A percentile compares a stretch with the other conserved stretches of the same genome.
Conservation (phyloP, 1,140 invertebrate species). For the Pristionchus pacificus region DNA sequence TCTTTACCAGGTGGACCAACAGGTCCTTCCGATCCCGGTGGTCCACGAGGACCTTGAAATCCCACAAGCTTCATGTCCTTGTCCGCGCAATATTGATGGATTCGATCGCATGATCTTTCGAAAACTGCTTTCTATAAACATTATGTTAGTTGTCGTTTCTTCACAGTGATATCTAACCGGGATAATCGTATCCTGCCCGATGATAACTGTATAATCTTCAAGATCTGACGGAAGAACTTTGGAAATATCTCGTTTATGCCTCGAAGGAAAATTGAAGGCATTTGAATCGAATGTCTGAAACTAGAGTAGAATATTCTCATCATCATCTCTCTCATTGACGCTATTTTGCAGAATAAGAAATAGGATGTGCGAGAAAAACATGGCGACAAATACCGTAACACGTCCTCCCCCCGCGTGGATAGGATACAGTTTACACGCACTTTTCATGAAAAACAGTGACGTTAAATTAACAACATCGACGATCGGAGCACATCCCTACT, state of each 20-base stretch:
- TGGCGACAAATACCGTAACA: no score
- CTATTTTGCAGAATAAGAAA: no score
- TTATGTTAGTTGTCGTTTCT: neutral
- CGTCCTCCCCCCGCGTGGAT: no score
- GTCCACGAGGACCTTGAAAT: constrained; percentile 42
- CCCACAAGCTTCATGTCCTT: constrained; percentile 47
- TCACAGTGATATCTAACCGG: constrained; percentile 43
- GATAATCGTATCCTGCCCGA: constrained; percentile 56
- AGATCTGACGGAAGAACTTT: constrained; percentile 32
- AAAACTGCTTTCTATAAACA: constrained; percentile 51
- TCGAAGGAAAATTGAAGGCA: no score
- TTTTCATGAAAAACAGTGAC: no score
- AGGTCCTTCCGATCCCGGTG: constrained; percentile 33
- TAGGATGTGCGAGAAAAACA: no score
- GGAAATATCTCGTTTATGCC: neutral
- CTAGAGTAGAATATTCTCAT: no score
- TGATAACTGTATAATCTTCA: constrained; percentile 50
- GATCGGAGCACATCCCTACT: no score
- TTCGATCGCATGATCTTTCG: constrained; percentile 48
- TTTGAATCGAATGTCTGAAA: no score
- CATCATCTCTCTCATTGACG: no score
- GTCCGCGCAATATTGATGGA: constrained; percentile 54
- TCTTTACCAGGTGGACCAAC: constrained; percentile 38
- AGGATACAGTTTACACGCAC: no score
- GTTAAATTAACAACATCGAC: no score